Percentiles rank a stretch among this genome's conserved stretches.
Conservation (phyloP, 2,113 vertebrate species). For the Laticauda laticaudata region DNA sequence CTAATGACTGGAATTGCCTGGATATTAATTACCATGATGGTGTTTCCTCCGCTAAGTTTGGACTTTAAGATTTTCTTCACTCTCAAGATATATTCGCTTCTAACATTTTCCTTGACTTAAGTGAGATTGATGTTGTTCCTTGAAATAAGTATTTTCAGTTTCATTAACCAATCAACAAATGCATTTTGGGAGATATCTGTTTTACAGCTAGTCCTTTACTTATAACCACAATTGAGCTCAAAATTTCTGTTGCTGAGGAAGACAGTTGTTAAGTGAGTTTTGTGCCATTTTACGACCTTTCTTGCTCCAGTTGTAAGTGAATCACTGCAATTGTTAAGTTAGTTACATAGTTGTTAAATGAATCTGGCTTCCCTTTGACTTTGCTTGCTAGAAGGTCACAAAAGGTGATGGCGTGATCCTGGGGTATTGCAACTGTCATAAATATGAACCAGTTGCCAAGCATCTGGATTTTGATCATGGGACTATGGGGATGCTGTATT, state of each 20-base stretch:
- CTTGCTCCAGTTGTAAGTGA: not conserved
- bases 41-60: not conserved
- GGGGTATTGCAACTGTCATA: not conserved
- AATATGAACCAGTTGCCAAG: not conserved
- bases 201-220: not conserved
- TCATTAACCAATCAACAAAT: not conserved
- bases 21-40: not conserved
- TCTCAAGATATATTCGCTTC: not conserved
- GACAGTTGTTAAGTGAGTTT: not conserved
- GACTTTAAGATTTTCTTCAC: not conserved
- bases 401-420: not conserved
- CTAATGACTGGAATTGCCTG: not conserved
- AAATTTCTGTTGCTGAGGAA: no score
- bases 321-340: not conserved
- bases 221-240: not conserved
- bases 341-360: not conserved
- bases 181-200: not conserved
- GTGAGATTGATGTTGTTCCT: not conserved
- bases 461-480: not conserved
- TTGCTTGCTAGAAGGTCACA: not conserved
- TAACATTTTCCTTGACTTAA: not conserved
- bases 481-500: not conserved
- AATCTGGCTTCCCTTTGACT: not conserved
- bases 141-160: not conserved
- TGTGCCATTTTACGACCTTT: not conserved